Conservation (phyloP, 1,140 invertebrate species). For the Aethina tumida region DNA sequence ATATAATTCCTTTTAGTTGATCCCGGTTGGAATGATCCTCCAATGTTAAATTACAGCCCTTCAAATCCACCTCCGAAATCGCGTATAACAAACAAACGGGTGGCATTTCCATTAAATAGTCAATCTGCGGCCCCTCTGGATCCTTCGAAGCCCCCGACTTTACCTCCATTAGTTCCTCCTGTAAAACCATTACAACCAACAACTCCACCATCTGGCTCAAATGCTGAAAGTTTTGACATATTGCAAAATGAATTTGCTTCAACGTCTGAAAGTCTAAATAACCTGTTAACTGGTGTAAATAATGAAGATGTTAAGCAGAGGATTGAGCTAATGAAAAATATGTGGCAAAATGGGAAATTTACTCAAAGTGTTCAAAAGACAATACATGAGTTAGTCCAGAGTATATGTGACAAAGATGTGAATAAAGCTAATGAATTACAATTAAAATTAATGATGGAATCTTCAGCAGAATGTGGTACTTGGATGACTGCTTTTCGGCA, state of each 20-base stretch:
- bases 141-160: not conserved
- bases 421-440: slow-evolving; percentile 12
- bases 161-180: slow-evolving; percentile 4
- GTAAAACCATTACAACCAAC: not conserved
- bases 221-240: slow-evolving; percentile 8
- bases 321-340: slow-evolving; percentile 11
- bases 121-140: slow-evolving; percentile 1
- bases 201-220: no score
- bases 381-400: slow-evolving; percentile 9
- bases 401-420: slow-evolving; percentile 10
- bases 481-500: slow-evolving; percentile 2
- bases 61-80: slow-evolving; percentile 29
- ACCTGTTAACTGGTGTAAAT: slow-evolving; percentile 7
- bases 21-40: slow-evolving; percentile 32
- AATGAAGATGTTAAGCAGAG: slow-evolving; percentile 9
- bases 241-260: slow-evolving; percentile 11
- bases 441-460: slow-evolving; percentile 13
- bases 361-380: slow-evolving; percentile 13
- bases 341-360: slow-evolving; percentile 16
- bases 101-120: slow-evolving; percentile 26
- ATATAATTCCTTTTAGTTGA: slow-evolving; percentile 12
- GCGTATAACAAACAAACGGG: slow-evolving; percentile 28
- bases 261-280: slow-evolving; percentile 13
- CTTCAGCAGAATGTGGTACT: slow-evolving; percentile 3
- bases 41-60: slow-evolving; percentile 25